Evolutionary conservation across 2,888 invertebrate genomes (phyloP).

Genomic region (Hydrotaea cyrtoneurina): DNA sequence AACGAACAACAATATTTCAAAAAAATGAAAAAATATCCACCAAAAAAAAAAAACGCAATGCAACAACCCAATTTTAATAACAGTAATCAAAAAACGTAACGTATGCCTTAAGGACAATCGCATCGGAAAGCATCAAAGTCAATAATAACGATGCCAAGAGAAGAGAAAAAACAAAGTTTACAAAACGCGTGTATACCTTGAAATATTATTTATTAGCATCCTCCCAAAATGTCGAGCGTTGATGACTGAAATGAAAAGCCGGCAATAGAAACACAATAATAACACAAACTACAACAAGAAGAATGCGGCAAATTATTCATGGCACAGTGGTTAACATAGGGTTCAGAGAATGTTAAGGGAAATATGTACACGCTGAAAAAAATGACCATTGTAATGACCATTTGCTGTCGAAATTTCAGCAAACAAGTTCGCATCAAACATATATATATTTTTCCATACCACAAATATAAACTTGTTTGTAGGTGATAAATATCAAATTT

Average conservation of each 20-base stretch:
- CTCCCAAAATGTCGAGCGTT: background rate
- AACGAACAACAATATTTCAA: slow-evolving; percentile 27
- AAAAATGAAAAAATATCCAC: slow-evolving; percentile 7
- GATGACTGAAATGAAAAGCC: background rate
- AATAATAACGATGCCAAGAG: no score
- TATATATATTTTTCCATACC: no score
- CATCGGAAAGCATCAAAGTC: slow-evolving; percentile 52
- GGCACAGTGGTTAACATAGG: background rate
- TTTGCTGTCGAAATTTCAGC: no score
- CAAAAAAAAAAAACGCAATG: slow-evolving; percentile 13
- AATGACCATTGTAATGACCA: no score
- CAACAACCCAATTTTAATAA: slow-evolving; percentile 19
- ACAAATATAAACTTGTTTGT: no score
- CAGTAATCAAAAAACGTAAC: slow-evolving; percentile 40
- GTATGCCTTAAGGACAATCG: slow-evolving; percentile 40
- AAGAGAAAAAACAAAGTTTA: slow-evolving; percentile 19
- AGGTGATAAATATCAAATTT: no score
- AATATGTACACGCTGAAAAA: no score
- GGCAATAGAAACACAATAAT: background rate
- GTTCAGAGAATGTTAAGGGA: no score
- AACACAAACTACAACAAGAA: slow-evolving; percentile 22
- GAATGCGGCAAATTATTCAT: background rate
- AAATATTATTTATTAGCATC: slow-evolving; percentile 3
- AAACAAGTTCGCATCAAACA: no score
- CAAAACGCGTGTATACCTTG: slow-evolving; percentile 28